Base-by-base conservation (phyloP, 2,113 vertebrate species). In the Silurus meridionalis region DNA sequence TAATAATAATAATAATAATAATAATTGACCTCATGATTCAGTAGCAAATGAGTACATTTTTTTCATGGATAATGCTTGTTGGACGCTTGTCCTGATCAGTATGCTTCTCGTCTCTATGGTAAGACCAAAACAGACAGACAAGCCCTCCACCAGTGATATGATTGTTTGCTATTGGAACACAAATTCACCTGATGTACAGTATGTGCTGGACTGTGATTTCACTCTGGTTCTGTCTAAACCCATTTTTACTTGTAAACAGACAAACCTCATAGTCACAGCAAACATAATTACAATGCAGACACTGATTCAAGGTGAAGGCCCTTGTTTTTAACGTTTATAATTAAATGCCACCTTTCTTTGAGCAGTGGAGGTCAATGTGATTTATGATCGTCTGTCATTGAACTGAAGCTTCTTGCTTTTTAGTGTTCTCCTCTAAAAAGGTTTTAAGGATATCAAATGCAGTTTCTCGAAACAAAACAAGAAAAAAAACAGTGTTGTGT, bases 271-370 rank as follows among this genome's bases (percentile, higher is more conserved):
- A 25, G 50, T 83, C 84, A 91, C 60, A 21, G 80, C 6, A 90
- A 91, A 93, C 88, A 48, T n/a, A 85, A 88, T 93, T 89, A 90
- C 77, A 89, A 37, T 46, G 50, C 79, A 85, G 88, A 74, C 64
- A 37, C n/a, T 64, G 28, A 85, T 85, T 82, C 66, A 85, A 84
- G 6, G 28, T 63, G 74, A 88, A 86, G 75, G 69, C 52, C 50
- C 23, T 13, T 28, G 17, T 79, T 61, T 85, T 83, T 58, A 13
- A 25, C 37, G 72, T 48, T 67, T 9, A 74, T 89, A 80, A 80
- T 85, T 85, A 80, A 87, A 87, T 87, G 83, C 6, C 13, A 28
- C 25, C 4, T 67, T 71, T 64, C 77, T 60, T 64, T 78, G 69
- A 87, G 53, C 53, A 72, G 52, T 82, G 83, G 69, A 89, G 88